Evolutionary conservation across 2,797 vertebrate species (phyloP).

Genomic region (Eulemur rubriventer): DNA sequence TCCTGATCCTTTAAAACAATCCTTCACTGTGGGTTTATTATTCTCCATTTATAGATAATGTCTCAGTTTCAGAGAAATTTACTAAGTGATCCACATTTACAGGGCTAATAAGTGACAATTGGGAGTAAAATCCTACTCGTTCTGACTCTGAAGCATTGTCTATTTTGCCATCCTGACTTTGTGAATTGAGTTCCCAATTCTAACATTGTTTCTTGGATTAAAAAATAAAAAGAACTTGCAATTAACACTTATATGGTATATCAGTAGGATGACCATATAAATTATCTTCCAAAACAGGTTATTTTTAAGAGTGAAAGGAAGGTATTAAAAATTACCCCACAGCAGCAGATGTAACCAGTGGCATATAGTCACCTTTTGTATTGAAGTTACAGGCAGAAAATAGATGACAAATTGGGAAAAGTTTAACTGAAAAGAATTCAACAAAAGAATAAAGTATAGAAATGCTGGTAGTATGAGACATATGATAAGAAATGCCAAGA

Average conservation of each 20-base stretch:
- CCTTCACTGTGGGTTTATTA: background rate
- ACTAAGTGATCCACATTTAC: background rate
- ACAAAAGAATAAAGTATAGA: background rate
- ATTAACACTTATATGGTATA: background rate
- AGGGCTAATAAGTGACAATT: background rate
- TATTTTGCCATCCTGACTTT: background rate
- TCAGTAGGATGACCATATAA: background rate
- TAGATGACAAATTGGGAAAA: background rate
- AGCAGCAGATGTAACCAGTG: background rate
- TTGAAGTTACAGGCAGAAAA: background rate
- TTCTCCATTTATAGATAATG: background rate
- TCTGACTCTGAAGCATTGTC: background rate
- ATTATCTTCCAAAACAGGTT: background rate
- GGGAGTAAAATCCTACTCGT: background rate
- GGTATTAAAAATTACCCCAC: background rate
- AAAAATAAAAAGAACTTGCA: background rate
- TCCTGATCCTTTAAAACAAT: background rate
- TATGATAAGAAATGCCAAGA: background rate
- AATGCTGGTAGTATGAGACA: background rate
- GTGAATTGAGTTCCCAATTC: background rate
- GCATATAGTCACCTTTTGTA: background rate
- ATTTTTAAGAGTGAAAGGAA: background rate
- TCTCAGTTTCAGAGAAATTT: background rate
- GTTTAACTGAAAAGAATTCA: background rate
- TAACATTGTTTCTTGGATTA: background rate